Conservation (phyloP, 2,797 vertebrate genomes). For the Scomberomorus guttatus region DNA sequence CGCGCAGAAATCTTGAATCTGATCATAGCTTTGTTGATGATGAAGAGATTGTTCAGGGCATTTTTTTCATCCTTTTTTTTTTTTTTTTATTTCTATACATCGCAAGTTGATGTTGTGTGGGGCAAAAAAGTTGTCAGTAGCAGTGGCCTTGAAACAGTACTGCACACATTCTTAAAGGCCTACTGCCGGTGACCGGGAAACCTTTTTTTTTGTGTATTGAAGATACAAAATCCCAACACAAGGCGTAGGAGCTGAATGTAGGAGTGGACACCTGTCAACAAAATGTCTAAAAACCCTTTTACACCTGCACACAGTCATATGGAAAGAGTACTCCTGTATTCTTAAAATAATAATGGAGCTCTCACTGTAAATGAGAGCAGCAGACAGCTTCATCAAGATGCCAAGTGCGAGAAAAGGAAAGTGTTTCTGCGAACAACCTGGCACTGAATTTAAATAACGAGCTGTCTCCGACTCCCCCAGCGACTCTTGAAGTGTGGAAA, state of each 20-base stretch:
- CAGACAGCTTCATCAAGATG: not conserved
- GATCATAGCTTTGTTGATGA: slow-evolving; percentile 19
- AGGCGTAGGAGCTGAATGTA: not conserved
- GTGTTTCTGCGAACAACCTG: not conserved
- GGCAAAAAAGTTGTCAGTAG: slow-evolving; percentile 1
- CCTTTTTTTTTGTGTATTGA: no score
- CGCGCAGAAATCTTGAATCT: slow-evolving; percentile 33
- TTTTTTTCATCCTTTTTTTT: slow-evolving; percentile 27
- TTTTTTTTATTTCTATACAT: slow-evolving; percentile 1
- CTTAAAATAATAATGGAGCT: not conserved
- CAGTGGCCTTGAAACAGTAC: slow-evolving; percentile 16
- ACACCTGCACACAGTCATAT: not conserved
- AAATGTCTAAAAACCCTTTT: slow-evolving; percentile 3
- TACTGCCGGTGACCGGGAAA: not conserved
- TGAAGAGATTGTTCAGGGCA: slow-evolving; percentile 17
- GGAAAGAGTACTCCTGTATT: not conserved
- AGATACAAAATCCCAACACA: not conserved
- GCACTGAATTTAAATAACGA: not conserved
- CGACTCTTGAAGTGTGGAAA: not conserved
- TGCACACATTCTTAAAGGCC: not conserved
- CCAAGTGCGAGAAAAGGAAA: not conserved
- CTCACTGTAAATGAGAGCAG: not conserved
- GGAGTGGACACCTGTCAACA: not conserved
- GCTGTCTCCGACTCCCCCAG: not conserved
- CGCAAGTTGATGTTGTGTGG: slow-evolving; percentile 5